Conservation (phyloP, 2,888 invertebrate genomes). For the Acronicta psi region DNA sequence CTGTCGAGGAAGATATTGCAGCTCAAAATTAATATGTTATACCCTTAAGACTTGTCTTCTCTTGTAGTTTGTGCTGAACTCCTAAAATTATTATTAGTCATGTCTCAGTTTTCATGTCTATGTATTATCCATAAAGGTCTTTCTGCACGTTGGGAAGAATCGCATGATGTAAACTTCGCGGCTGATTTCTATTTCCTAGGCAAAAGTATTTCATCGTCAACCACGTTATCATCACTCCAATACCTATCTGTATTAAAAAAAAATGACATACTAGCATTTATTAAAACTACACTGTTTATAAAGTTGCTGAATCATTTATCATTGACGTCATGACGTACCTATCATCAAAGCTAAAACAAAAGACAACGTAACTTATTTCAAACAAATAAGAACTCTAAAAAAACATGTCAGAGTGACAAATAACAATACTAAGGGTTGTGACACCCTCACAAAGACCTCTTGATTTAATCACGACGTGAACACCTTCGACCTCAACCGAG, state of each 20-base stretch:
- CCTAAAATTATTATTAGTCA: not conserved
- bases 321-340: not conserved
- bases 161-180: too few species aligned
- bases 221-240: too few species aligned
- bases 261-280: too few species aligned
- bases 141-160: too few species aligned
- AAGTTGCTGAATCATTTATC: not conserved
- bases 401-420: slow-evolving; percentile 18
- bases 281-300: not conserved
- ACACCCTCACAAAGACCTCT: slow-evolving; percentile 14
- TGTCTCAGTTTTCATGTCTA: too few species aligned
- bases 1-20: slow-evolving; percentile 20
- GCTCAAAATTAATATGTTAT: slow-evolving; percentile 30
- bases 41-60: slow-evolving; percentile 4
- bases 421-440: slow-evolving; percentile 16
- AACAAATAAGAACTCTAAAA: slow-evolving; percentile 1
- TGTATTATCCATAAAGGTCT: too few species aligned
- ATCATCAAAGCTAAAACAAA: slow-evolving; percentile 4
- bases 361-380: not conserved
- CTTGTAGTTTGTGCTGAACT: slow-evolving; percentile 9
- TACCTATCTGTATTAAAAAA: too few species aligned
- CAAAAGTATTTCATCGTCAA: too few species aligned
- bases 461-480: slow-evolving; percentile 31
- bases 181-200: too few species aligned
- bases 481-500: slow-evolving; percentile 11